phyloP scores from a whole-genome alignment of 2,113 vertebrate genomes.

The Thunnus thynnus region DNA sequence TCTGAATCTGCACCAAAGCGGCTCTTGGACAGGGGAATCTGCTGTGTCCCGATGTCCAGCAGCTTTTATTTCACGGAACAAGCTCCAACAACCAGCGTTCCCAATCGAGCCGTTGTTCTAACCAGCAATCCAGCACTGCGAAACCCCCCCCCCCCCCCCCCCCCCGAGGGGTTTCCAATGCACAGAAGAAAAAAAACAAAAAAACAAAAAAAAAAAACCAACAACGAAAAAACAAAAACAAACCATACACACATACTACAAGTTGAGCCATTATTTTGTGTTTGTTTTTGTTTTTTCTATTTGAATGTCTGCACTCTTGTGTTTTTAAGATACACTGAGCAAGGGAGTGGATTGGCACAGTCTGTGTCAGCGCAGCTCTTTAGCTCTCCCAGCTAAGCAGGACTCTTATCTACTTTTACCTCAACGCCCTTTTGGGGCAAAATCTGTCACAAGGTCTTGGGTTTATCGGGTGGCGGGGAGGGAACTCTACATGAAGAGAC shows the following conservation, averaged over 20 bases:
- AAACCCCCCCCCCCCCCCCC: conserved; percentile 46
- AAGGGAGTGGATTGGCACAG: conserved; percentile 75
- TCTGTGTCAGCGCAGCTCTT: conserved; percentile 82
- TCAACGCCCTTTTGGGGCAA: conserved; percentile 84
- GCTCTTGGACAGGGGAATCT: conserved; percentile 70
- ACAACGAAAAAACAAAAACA: conserved; percentile 60
- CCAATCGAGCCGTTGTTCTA: conserved; percentile 85
- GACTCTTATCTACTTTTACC: conserved; percentile 89
- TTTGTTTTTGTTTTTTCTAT: conserved; percentile 82
- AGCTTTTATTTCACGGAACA: conserved; percentile 77
- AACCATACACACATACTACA: conserved; percentile 66
- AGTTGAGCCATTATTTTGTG: conserved; percentile 92
- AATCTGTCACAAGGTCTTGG: conserved; percentile 86
- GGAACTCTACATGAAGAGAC: conserved; percentile 68
- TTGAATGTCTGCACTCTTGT: conserved; percentile 82
- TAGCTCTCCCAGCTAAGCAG: conserved; percentile 85
- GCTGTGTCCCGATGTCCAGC: conserved; percentile 41
- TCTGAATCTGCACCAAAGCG: conserved; percentile 81
- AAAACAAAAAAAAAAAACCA: not conserved
- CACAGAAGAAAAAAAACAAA: conserved; percentile 79
- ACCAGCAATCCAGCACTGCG: conserved; percentile 94
- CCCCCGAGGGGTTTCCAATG: conserved; percentile 80
- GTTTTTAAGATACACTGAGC: conserved; percentile 84
- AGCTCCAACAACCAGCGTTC: conserved; percentile 69
- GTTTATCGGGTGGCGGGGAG: conserved; percentile 73